These are phyloP conservation scores for Bactericera cockerelli DNA, from an alignment of 1,140 invertebrate species.

Conservation along the genomic window DNA sequence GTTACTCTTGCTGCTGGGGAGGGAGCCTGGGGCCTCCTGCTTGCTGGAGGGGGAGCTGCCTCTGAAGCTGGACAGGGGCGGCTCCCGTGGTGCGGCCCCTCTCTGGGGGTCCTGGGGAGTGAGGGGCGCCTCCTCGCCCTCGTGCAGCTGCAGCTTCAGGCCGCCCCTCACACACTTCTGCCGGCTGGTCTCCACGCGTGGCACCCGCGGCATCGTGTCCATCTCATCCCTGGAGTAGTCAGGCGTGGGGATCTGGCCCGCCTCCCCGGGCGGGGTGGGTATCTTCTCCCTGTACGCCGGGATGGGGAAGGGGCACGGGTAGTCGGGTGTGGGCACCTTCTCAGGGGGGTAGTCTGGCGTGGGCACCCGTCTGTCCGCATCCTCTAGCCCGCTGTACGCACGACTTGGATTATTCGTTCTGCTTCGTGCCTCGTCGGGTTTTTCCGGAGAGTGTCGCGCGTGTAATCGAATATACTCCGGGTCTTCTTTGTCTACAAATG, in stretches of 20 bases:
- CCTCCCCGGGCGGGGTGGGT: background rate
- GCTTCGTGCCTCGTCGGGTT: too few species aligned
- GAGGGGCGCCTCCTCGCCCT: too few species aligned
- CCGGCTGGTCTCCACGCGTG: constrained; percentile 33
- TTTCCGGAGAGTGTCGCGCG: background rate
- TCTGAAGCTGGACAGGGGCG: too few species aligned
- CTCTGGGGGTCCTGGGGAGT: constrained; percentile 16
- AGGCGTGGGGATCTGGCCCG: background rate
- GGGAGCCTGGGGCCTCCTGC: too few species aligned
- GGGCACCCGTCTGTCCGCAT: background rate
- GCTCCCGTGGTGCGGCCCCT: too few species aligned
- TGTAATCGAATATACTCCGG: constrained; percentile 1
- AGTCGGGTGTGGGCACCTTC: constrained; percentile 1
- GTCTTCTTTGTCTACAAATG: constrained; percentile 5
- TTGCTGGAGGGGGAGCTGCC: too few species aligned
- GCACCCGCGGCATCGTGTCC: constrained; percentile 29
- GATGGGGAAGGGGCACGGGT: background rate
- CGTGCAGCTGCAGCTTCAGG: constrained; percentile 19
- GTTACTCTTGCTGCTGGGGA: too few species aligned
- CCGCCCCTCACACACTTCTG: constrained; percentile 24
- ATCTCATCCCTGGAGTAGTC: background rate
- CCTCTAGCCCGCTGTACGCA: constrained; percentile 12
- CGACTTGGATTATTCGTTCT: background rate
- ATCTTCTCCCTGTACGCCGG: background rate
- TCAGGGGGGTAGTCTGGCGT: background rate